Conservation (phyloP, 1,140 invertebrate species). For the Lethrus apterus region DNA sequence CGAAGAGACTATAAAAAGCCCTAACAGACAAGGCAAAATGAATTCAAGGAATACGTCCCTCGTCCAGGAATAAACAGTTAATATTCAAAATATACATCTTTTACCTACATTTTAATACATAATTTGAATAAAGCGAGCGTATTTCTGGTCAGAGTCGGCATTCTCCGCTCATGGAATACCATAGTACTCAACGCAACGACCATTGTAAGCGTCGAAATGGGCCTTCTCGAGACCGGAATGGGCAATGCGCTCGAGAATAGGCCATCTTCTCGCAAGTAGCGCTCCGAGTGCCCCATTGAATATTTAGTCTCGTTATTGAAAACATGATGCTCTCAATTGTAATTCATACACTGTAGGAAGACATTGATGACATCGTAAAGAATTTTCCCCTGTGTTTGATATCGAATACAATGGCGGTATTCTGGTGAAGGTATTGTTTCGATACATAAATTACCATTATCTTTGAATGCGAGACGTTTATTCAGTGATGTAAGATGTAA, state of each 20-base stretch:
- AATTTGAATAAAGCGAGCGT: conserved; percentile 27
- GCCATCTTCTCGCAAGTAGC: conserved; percentile 28
- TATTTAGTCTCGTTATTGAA: conserved; percentile 36
- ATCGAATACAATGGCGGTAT: too few species aligned
- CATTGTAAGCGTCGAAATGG: conserved; percentile 28
- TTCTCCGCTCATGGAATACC: conserved; percentile 23
- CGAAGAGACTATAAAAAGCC: too few species aligned
- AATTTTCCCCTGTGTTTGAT: conserved; percentile 11
- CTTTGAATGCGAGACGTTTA: too few species aligned
- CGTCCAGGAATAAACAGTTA: too few species aligned
- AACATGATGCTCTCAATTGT: conserved; percentile 30
- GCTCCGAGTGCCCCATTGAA: conserved; percentile 33
- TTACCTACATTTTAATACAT: conserved; percentile 22
- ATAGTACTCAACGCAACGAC: conserved; percentile 25
- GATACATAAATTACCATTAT: too few species aligned
- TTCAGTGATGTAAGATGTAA: too few species aligned
- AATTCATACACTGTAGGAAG: conserved; percentile 26
- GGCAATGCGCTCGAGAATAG: conserved; percentile 30
- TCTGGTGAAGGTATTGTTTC: too few species aligned
- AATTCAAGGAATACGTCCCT: too few species aligned
- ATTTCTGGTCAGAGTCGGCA: conserved; percentile 13
- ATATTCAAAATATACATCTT: conserved; percentile 3
- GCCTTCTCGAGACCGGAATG: conserved; percentile 32
- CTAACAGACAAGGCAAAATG: too few species aligned
- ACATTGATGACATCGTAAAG: conserved; percentile 26